These are phyloP conservation scores for Nemoura dubitans DNA, from an alignment of 2,888 invertebrate genomes.

Conservation along the genomic window DNA sequence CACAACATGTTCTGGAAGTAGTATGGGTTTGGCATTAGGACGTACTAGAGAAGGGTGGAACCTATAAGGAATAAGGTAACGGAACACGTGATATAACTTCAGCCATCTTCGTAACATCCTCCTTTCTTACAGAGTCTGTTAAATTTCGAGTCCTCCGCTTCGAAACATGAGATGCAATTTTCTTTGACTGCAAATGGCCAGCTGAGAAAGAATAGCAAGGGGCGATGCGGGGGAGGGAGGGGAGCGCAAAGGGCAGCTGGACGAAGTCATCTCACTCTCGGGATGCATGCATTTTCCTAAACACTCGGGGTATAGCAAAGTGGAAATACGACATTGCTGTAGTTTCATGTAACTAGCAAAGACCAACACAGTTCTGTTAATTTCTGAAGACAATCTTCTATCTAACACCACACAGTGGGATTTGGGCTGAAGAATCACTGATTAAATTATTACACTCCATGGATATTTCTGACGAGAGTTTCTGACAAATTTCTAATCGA, in stretches of 20 bases:
- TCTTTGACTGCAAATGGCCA: constrained; percentile 2
- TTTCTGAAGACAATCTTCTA: too few species aligned
- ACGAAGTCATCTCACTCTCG: neutral
- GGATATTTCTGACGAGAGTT: too few species aligned
- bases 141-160: neutral
- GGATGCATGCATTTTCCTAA: neutral
- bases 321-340: neutral
- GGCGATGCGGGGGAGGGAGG: neutral
- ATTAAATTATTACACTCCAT: too few species aligned
- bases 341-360: too few species aligned
- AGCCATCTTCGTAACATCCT: neutral
- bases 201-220: neutral
- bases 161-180: neutral
- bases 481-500: too few species aligned
- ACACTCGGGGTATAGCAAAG: neutral
- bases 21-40: neutral
- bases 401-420: too few species aligned
- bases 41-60: neutral
- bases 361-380: too few species aligned
- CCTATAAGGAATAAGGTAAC: too few species aligned
- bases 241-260: neutral
- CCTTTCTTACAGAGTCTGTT: neutral
- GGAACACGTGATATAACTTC: neutral
- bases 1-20: neutral
- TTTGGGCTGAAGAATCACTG: too few species aligned